Percentiles rank a stretch among this genome's conserved stretches.
These are phyloP conservation scores for Sebastes vulpes DNA, from an alignment of 2,797 vertebrate species.

Conservation along the genomic window DNA sequence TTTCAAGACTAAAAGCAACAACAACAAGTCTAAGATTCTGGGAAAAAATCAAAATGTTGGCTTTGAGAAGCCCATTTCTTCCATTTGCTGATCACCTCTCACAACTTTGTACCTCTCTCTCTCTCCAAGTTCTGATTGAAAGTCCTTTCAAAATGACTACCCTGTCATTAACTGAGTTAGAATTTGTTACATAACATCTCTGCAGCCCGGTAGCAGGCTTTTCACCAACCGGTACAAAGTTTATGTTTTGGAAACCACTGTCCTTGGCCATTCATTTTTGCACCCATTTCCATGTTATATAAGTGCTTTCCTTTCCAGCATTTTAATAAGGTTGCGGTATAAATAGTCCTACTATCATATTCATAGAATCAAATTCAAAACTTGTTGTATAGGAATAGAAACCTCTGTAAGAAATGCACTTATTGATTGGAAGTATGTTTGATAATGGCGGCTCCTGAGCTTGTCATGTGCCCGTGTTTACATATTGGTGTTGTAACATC, in stretches of 20 bases:
- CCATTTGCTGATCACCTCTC: conserved; percentile 8
- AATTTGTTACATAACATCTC: conserved; percentile 22
- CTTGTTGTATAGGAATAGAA: conserved; percentile 10
- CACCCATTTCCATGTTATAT: conserved; percentile 3
- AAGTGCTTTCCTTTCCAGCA: neutral
- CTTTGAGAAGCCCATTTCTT: neutral
- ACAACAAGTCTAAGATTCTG: neutral
- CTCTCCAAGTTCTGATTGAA: neutral
- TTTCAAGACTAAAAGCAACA: neutral
- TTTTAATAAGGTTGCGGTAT: neutral
- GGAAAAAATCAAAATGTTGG: neutral
- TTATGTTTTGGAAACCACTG: neutral
- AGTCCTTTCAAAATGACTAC: conserved; percentile 39
- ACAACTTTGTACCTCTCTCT: neutral
- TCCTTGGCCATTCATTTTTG: neutral
- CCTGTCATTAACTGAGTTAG: conserved; percentile 26
- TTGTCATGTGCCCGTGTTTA: neutral
- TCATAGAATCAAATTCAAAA: conserved; percentile 11
- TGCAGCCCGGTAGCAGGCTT: neutral
- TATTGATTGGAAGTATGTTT: neutral
- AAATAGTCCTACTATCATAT: conserved; percentile 36
- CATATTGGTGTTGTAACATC: neutral
- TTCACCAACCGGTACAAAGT: conserved; percentile 19
- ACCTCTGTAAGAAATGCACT: conserved; percentile 1
- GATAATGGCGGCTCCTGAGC: neutral